Conservation (phyloP, 2,888 invertebrate genomes). For the Deroplatys truncata region DNA sequence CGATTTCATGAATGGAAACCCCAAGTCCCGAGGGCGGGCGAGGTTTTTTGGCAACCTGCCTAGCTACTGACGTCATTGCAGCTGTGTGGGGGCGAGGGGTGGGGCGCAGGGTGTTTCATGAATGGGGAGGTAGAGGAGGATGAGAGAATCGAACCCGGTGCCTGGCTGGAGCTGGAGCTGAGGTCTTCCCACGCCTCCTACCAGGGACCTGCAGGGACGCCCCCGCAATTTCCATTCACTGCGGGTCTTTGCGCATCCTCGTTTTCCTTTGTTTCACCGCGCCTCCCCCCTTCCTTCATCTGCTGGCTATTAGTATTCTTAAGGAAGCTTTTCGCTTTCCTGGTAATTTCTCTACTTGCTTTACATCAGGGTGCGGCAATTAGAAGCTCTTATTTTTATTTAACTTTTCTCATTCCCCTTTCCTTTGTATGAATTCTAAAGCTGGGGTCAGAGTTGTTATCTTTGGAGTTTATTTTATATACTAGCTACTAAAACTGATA, state of each 20-base stretch:
- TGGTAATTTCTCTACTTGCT: neutral
- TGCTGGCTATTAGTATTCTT: neutral
- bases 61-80: conserved; percentile 21
- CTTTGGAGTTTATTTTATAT: neutral
- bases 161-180: neutral
- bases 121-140: conserved; percentile 17
- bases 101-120: conserved; percentile 3
- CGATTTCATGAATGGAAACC: conserved; percentile 22
- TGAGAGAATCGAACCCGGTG: conserved; percentile 11
- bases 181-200: neutral
- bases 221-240: conserved; percentile 9
- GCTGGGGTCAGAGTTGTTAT: neutral
- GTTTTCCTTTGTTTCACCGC: neutral
- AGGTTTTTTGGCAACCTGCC: conserved; percentile 18
- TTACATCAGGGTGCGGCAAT: neutral
- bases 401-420: neutral
- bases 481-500: too few relatives aligned
- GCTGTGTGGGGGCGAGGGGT: neutral
- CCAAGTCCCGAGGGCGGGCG: conserved; percentile 39
- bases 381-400: neutral
- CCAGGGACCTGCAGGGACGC: neutral
- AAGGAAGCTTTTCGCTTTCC: neutral
- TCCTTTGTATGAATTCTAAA: neutral
- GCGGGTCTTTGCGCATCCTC: neutral
- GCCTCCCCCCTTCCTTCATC: neutral